Base-by-base conservation (phyloP, 2,797 vertebrate species). In the Enteromius paludinosus region DNA sequence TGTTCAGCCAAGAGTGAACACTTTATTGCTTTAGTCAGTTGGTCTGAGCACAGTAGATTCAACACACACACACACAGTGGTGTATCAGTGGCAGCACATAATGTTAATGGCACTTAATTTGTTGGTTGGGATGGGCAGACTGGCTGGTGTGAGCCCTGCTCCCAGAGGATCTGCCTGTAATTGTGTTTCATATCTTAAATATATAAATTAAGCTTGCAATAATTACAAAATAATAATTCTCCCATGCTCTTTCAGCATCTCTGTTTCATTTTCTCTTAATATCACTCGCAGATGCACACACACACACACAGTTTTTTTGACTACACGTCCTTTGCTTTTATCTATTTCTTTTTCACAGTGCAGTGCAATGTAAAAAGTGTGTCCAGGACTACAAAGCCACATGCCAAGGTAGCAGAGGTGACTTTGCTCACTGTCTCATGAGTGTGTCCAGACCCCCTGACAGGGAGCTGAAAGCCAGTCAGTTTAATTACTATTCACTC, bases 51-150 rank as follows among this genome's bases (percentile, higher is more conserved):
- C 28, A 79, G 38, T 30, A 79, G 17, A 56, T 15, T 59, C 52
- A 62, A 18, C 28, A 70, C 28, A 81, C 52, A 65, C 33, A 70
- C 54, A 47, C 69, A 61, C 38, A 52, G 7, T 78, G 47, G 6
- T 33, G 65, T 83, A 79, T 79, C 85, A 71, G 85, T 83, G 81
- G 82, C 78, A 68, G 77, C 47, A 64, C 47, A 45, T 79, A 75
- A 83, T 74, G 82, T 83, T 86, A 86, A 86, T 83, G 73, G 54
- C 65, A 83, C 78, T 74, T 83, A 80, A 81, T 86, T 80, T 70
- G 47, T 83, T 81, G 81, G 81, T 75, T 72, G 56, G 54, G 81
- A 70, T 75, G 73, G 81, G 81, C 77, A 71, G 47, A 25, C 45
- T 43, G 35, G 52, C 54, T 52, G 64, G 71, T 64, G 73, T 59